Base-by-base conservation (phyloP, 2,888 invertebrate genomes). In the Acanthococcus lagerstroemiae region DNA sequence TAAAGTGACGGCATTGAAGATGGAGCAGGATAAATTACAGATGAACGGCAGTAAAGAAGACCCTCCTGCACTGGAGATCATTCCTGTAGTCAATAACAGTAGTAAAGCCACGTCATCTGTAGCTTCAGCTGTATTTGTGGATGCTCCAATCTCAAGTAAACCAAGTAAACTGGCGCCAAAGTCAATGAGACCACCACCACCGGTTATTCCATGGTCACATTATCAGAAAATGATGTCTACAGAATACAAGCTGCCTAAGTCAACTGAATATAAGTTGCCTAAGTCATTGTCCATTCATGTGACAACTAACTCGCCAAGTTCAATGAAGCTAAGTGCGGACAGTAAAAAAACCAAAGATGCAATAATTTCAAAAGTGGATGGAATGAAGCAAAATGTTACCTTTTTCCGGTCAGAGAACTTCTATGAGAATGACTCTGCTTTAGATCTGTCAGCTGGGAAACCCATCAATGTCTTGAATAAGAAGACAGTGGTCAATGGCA, bases 181-280 rank as follows among this genome's bases (percentile, higher is more conserved):
- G 19, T 45, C 21, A 5, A 69, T 69, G 6, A 72, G 80, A 65
- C 78, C 81, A 3, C 79, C 79, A 67, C 81, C 81, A 22, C 78
- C 81, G 6, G 81, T 81, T 2, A 79, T 80, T 45, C 80, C 81
- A 1, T 70, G 81, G 70, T 79, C 79, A 30, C 76, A 78, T 69
- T 78, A 78, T 15, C 80, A 79, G 71, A 78, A 78, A 70, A 74
- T 76, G 12, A 70, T 45, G 26, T 48, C 58, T 1, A 46, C 5
- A 5, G 58, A 58, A 19, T 46, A 58, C 26, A 46, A 24, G 7
- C 15, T 52, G 9, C 52, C 52, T 12, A 70, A 63, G 24, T 44
- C 54, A 4, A 24, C 21, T 4, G 54, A 58, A 19, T 46, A 58
- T 24, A 46, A 30, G 22, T 19, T 58, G 46, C 58, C 63, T 5